A percentile compares a stretch with the other conserved stretches of the same genome.
phyloP scores from a whole-genome alignment of 1,140 invertebrate genomes.

The Drosophila suzukii region DNA sequence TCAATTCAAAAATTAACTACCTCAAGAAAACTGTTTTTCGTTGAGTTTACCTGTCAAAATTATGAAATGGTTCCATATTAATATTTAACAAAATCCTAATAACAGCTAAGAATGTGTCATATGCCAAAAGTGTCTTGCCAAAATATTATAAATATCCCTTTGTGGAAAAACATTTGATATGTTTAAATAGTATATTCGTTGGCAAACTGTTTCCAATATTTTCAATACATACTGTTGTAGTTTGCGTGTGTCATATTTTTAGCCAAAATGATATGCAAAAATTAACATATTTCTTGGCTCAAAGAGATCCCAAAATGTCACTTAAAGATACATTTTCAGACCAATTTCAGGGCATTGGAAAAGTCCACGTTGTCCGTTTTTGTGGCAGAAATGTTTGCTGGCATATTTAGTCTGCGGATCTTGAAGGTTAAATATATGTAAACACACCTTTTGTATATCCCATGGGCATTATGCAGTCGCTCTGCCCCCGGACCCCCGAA shows the following conservation, averaged over 20 bases:
- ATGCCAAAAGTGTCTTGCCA: neutral
- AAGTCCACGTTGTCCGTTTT: conserved; percentile 8
- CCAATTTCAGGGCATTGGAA: conserved; percentile 35
- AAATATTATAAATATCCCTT: neutral
- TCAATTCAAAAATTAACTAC: too few species aligned
- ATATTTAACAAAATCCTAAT: too few species aligned
- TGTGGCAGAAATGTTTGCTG: conserved; percentile 58
- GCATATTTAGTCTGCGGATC: conserved; percentile 74
- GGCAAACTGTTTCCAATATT: neutral
- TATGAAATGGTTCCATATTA: too few species aligned
- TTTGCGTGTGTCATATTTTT: neutral
- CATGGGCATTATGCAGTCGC: conserved; percentile 62
- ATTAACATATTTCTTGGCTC: neutral
- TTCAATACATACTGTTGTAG: neutral
- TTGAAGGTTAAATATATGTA: conserved; percentile 83
- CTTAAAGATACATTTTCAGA: neutral
- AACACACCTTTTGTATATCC: conserved; percentile 69
- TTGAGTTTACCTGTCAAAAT: too few species aligned
- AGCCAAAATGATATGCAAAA: neutral
- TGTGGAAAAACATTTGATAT: neutral
- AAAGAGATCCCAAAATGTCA: neutral
- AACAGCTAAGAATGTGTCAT: too few species aligned
- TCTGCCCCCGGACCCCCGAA: neutral
- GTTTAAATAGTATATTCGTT: neutral
- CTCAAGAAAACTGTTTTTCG: too few species aligned